These are phyloP conservation scores for Palloptera scutellata DNA, from an alignment of 2,888 invertebrate species.

Conservation along the genomic window DNA sequence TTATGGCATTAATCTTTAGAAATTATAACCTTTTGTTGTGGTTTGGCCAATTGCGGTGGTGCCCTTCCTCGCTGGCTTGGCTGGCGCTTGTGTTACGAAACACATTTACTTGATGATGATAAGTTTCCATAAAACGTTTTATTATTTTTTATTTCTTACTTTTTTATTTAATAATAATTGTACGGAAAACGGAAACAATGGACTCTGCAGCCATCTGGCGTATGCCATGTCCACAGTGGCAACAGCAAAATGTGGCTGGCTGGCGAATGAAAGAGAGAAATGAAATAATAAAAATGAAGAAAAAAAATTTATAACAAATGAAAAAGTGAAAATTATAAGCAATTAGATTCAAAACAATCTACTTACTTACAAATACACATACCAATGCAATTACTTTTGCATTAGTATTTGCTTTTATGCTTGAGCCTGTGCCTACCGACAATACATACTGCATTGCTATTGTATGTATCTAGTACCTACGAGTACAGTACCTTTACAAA, in stretches of 20 bases:
- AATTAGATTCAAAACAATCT: slow-evolving; percentile 10
- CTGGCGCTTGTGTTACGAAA: slow-evolving; percentile 7
- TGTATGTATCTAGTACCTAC: not conserved
- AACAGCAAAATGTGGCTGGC: not conserved
- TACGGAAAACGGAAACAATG: slow-evolving; percentile 58
- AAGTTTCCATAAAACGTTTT: slow-evolving; percentile 54
- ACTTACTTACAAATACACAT: not conserved
- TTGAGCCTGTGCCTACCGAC: not conserved
- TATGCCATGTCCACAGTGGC: slow-evolving; percentile 4
- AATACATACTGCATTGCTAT: not conserved
- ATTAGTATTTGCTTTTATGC: not conserved
- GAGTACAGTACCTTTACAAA: no score
- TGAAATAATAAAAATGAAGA: not conserved
- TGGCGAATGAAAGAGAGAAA: not conserved
- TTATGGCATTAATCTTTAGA: slow-evolving; percentile 33
- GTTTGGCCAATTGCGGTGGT: slow-evolving; percentile 32
- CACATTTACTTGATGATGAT: slow-evolving; percentile 57
- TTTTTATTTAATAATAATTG: slow-evolving; percentile 57
- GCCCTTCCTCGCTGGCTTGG: not conserved
- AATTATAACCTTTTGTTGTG: slow-evolving; percentile 34
- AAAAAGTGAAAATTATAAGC: slow-evolving; percentile 20
- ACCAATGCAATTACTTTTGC: not conserved
- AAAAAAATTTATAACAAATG: not conserved
- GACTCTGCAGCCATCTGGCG: slow-evolving; percentile 47
- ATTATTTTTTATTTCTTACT: slow-evolving; percentile 23